Conservation (phyloP, 2,113 vertebrate species). For the Serinus canaria region DNA sequence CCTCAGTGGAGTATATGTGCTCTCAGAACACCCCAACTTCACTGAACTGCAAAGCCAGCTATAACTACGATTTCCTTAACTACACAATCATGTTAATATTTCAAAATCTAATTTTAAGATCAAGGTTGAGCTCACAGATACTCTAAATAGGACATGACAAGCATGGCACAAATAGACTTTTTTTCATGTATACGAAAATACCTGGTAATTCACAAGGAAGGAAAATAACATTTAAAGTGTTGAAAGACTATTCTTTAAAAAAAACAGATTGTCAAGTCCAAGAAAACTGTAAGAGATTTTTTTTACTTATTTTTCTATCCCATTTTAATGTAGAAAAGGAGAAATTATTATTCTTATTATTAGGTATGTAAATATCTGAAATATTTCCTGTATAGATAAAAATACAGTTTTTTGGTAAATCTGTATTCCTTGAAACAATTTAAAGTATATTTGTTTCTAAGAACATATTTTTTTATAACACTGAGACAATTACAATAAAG, state of each 20-base stretch:
- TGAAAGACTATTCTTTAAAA: neutral
- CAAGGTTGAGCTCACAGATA: neutral
- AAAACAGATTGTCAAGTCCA: neutral
- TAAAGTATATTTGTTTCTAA: neutral
- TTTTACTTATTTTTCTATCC: neutral
- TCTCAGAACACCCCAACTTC: neutral
- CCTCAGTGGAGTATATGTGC: neutral
- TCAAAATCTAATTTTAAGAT: neutral
- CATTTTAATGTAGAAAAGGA: neutral
- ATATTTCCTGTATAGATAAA: neutral
- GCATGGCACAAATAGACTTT: neutral
- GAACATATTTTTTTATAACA: neutral
- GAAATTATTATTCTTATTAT: neutral
- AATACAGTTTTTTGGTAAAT: neutral
- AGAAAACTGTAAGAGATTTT: neutral
- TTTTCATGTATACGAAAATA: neutral
- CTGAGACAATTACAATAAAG: neutral
- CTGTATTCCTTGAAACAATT: neutral
- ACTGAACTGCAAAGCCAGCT: neutral
- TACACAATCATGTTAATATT: neutral
- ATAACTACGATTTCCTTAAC: neutral
- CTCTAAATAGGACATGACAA: neutral
- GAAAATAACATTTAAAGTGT: neutral
- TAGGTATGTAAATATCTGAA: neutral
- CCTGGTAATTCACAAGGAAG: neutral